Evolutionary conservation across 1,140 invertebrate species (phyloP), one percentile per base, ranked within the genome.

Genomic region (Cecropterus lyciades): DNA sequence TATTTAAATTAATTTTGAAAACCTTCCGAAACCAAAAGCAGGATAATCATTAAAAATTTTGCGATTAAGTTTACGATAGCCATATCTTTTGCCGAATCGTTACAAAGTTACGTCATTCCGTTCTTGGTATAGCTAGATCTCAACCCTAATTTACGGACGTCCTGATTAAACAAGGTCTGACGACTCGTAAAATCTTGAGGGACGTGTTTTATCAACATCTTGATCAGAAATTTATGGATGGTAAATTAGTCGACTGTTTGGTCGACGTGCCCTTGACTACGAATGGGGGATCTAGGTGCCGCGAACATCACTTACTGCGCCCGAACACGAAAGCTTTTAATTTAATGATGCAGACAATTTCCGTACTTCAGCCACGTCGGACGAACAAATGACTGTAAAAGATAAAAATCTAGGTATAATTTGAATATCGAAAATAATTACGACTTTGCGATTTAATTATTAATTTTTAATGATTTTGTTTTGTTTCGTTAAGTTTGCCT

Each of bases 251-350:
- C 69, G 72, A 73, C 67, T 80, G 79, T 79, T 79, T 75, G 65
- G 70, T 69, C 68, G 73, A 67, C 67, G 68, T 77, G 73, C 69
- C 80, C 76, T 77, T 77, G 72, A 57, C 65, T 74, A 75, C 60
- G 33, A 70, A 65, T 67, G 72, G 56, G 69, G 27, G 67, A 63
- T 69, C 56, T 70, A 80, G 79, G 77, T 77, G 77, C 74, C 64
- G 70, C 69, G 62, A 73, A 79, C 77, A 79, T 82, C 77, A 77
- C 75, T 77, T 82, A 85, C 72, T 67, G 69, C 73, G 69, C 65
- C 66, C 48, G 59, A 79, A 75, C 83, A 84, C 81, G 81, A 82
- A 82, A 72, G 74, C 77, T 82, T 81, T 80, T 78, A 80, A 84
- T 79, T 80, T 82, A 77, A 79, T 82, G 80, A 75, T 63, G 65